A percentile compares a stretch with the other conserved stretches of the same genome.
Evolutionary conservation across 1,140 invertebrate genomes (phyloP).

Genomic region (Ditylenchus dipsaci): DNA sequence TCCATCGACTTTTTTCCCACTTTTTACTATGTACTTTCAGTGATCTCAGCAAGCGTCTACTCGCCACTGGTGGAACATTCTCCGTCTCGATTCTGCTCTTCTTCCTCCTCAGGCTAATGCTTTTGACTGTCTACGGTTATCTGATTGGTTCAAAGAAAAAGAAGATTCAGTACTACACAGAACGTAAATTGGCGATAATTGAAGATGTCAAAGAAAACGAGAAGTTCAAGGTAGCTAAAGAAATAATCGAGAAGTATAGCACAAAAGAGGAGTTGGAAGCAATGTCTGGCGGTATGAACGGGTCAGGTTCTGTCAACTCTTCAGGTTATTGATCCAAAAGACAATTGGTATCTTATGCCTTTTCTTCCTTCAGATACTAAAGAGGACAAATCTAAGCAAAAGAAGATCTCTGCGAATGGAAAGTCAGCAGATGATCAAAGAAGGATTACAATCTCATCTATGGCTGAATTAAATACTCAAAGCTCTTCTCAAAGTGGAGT

Average conservation of each 20-base stretch:
- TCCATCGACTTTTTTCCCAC: too few relatives aligned
- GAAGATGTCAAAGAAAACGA: conserved; percentile 95
- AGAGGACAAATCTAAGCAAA: neutral
- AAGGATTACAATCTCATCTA: neutral
- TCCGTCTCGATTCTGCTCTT: conserved; percentile 16
- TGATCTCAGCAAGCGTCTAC: neutral
- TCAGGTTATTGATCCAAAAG: neutral
- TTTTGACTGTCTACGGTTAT: conserved; percentile 10
- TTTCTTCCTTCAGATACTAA: neutral
- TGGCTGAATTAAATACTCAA: conserved; percentile 1
- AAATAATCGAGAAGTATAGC: conserved; percentile 82
- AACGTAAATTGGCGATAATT: conserved; percentile 67
- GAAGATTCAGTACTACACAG: conserved; percentile 17
- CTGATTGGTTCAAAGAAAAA: conserved; percentile 24
- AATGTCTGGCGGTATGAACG: neutral
- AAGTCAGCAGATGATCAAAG: conserved; percentile 3
- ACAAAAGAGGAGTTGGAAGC: conserved; percentile 8
- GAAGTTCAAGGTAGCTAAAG: conserved; percentile 90
- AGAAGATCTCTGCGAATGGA: neutral
- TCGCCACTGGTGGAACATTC: neutral
- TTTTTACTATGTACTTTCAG: too few relatives aligned
- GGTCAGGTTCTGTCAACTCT: neutral
- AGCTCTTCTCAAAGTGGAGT: neutral
- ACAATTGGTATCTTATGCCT: too few relatives aligned
- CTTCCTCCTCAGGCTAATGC: neutral